Conservation (phyloP, 2,797 vertebrate species). For the Amazona ochrocephala region DNA sequence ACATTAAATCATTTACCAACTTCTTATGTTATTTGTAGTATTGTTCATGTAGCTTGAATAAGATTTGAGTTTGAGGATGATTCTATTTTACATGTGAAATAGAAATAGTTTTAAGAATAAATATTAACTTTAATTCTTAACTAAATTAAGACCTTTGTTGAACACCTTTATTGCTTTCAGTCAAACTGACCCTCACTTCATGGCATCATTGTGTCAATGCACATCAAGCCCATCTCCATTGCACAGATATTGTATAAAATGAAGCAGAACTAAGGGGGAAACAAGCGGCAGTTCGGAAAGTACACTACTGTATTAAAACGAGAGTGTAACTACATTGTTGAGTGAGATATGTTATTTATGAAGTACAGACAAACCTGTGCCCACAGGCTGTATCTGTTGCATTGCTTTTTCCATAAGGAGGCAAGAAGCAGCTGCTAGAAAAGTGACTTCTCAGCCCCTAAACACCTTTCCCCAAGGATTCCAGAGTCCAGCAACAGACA, state of each 20-base stretch:
- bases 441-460: neutral
- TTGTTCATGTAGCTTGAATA: constrained; percentile 26
- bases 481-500: neutral
- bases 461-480: neutral
- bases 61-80: constrained; percentile 22
- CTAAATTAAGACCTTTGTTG: neutral
- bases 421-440: neutral
- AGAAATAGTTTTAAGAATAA: neutral
- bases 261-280: neutral
- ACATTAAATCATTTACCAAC: constrained; percentile 55
- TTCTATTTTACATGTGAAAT: constrained; percentile 4
- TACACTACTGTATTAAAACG: neutral
- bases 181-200: neutral
- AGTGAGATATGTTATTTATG: neutral
- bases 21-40: constrained; percentile 32
- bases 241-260: neutral
- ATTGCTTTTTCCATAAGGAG: neutral
- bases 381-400: neutral
- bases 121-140: neutral
- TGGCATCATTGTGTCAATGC: neutral
- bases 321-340: neutral
- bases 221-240: neutral
- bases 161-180: neutral
- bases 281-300: neutral
- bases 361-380: neutral